These are phyloP conservation scores for Oscheius sp. DNA, from an alignment of 2,888 invertebrate species.

Conservation along the genomic window DNA sequence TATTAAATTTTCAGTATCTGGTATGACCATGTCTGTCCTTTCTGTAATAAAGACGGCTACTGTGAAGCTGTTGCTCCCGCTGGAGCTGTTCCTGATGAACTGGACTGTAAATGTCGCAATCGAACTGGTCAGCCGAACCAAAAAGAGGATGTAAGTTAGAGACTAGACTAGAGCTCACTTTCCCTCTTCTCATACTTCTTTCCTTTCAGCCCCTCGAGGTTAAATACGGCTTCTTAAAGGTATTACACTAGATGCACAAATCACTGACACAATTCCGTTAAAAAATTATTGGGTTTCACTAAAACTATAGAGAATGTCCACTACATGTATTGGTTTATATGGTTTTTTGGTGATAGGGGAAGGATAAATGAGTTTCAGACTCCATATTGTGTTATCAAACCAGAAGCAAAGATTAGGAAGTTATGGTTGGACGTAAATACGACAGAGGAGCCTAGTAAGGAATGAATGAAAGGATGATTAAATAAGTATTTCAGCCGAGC, in stretches of 20 bases:
- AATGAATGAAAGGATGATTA: neutral
- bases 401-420: conserved; percentile 49
- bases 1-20: conserved; percentile 45
- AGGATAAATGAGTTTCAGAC: conserved; percentile 52
- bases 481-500: conserved; percentile 7
- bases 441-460: conserved; percentile 24
- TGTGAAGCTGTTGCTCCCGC: conserved; percentile 43
- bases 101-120: conserved; percentile 56
- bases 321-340: neutral
- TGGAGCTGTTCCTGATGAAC: conserved; percentile 32
- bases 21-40: conserved; percentile 58
- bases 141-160: conserved; percentile 40
- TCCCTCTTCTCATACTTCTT: neutral
- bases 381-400: conserved; percentile 53
- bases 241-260: neutral
- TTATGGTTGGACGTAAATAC: conserved; percentile 46
- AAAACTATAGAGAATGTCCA: neutral
- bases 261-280: neutral
- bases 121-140: conserved; percentile 34
- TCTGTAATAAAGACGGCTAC: conserved; percentile 52
- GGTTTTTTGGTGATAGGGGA: too few relatives aligned
- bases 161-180: neutral
- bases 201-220: conserved; percentile 42
- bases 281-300: neutral
- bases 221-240: conserved; percentile 48